Evolutionary conservation across 2,888 invertebrate species (phyloP).

Genomic region (Lycophotia porphyrea): DNA sequence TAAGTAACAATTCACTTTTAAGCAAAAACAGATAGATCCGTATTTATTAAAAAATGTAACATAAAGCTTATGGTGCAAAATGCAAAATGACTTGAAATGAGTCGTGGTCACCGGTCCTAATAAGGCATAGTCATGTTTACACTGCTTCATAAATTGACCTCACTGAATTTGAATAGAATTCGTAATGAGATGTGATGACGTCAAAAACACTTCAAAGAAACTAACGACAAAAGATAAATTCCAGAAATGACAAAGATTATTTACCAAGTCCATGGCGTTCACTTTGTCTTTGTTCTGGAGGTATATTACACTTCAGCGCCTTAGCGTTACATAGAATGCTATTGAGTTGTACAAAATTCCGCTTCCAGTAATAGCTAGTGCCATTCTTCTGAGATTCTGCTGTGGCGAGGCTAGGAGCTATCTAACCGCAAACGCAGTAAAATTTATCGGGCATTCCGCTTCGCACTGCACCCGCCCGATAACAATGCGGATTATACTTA

Average conservation of each 20-base stretch:
- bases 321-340: constrained; percentile 67
- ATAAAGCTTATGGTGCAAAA: constrained; percentile 67
- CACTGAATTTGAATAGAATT: constrained; percentile 56
- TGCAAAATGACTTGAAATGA: constrained; percentile 68
- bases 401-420: constrained; percentile 63
- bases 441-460: constrained; percentile 74
- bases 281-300: constrained; percentile 68
- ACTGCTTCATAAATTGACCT: constrained; percentile 48
- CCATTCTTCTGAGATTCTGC: constrained; percentile 74
- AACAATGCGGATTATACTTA: constrained; percentile 39
- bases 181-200: constrained; percentile 31
- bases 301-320: constrained; percentile 41
- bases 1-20: neutral
- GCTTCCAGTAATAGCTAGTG: constrained; percentile 71
- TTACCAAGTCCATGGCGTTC: constrained; percentile 41
- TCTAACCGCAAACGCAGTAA: constrained; percentile 71
- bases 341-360: constrained; percentile 72
- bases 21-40: constrained; percentile 7
- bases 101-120: constrained; percentile 33
- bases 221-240: constrained; percentile 15
- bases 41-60: constrained; percentile 72
- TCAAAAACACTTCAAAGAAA: constrained; percentile 1
- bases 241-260: constrained; percentile 5
- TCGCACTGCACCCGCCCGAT: constrained; percentile 54
- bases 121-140: constrained; percentile 45